Conservation (phyloP, 2,113 vertebrate species). For the western clawed frog (Xenopus tropicalis) region DNA sequence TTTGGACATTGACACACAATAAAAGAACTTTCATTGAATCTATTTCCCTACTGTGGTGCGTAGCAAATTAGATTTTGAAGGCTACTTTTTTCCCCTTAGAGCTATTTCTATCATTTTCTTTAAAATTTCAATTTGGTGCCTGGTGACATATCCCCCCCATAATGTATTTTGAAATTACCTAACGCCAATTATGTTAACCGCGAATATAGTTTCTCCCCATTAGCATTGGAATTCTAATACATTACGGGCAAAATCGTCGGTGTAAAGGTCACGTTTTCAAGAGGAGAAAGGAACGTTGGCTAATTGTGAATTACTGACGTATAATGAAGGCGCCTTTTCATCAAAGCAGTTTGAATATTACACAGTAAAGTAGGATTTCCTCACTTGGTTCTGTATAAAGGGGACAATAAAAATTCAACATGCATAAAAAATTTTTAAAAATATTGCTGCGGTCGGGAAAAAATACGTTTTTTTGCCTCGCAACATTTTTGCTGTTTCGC, state of each 20-base stretch:
- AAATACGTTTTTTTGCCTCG: no score
- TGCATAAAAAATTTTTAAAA: no score
- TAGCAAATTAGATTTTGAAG: conserved; percentile 99
- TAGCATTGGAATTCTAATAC: conserved; percentile 80
- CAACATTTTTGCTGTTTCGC: no score
- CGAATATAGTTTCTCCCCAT: conserved; percentile 72
- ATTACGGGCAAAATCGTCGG: conserved; percentile 69
- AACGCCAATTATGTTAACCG: conserved; percentile 81
- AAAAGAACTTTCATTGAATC: conserved; percentile 79
- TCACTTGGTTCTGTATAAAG: conserved; percentile 30
- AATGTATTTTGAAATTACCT: conserved; percentile 81
- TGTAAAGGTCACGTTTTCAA: conserved; percentile 65
- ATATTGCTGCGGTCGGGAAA: no score
- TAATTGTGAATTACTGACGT: conserved; percentile 56
- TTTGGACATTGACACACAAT: conserved; percentile 85
- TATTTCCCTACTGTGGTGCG: conserved; percentile 90
- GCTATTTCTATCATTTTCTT: conserved; percentile 86
- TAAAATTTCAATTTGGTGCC: conserved; percentile 94
- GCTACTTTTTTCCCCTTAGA: conserved; percentile 78
- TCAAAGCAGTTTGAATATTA: conserved; percentile 51
- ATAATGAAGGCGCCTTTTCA: conserved; percentile 53
- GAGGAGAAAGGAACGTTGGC: conserved; percentile 47
- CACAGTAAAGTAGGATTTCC: conserved; percentile 42
- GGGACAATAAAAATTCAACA: not conserved
- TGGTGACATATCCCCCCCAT: conserved; percentile 81